Conservation (phyloP, 2,797 vertebrate genomes). For the Acanthurus leucopareius region DNA sequence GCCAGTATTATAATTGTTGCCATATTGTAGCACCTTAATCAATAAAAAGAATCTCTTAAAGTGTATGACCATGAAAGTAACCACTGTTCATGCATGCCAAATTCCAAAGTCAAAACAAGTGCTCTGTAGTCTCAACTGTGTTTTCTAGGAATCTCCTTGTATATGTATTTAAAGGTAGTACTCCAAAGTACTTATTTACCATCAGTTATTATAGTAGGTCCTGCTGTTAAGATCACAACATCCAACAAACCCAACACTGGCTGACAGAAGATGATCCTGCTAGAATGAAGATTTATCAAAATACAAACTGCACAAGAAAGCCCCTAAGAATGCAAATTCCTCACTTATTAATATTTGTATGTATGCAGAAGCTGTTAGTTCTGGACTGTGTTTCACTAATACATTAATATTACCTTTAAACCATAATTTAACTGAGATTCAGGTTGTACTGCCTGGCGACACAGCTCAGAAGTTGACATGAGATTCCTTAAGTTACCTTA, state of each 20-base stretch:
- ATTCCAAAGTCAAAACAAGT: not conserved
- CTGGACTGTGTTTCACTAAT: not conserved
- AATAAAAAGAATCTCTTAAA: conserved; percentile 6
- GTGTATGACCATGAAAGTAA: conserved; percentile 16
- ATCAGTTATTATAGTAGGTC: not conserved
- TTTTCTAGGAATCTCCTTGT: not conserved
- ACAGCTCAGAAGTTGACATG: conserved; percentile 39
- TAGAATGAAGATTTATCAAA: not conserved
- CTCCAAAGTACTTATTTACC: not conserved
- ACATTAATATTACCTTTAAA: not conserved
- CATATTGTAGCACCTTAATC: not conserved
- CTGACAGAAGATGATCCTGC: not conserved
- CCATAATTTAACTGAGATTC: not conserved
- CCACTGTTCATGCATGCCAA: not conserved
- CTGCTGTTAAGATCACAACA: not conserved
- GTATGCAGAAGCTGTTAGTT: not conserved
- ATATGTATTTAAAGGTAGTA: not conserved
- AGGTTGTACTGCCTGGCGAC: conserved; percentile 2
- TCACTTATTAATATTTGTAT: not conserved
- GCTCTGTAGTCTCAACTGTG: not conserved
- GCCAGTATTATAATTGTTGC: not conserved
- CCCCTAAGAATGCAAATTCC: not conserved
- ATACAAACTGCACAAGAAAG: not conserved
- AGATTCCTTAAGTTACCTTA: conserved; percentile 27
- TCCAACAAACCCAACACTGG: not conserved